phyloP scores from a whole-genome alignment of 1,140 invertebrate species.

The Brachionus calyciflorus region DNA sequence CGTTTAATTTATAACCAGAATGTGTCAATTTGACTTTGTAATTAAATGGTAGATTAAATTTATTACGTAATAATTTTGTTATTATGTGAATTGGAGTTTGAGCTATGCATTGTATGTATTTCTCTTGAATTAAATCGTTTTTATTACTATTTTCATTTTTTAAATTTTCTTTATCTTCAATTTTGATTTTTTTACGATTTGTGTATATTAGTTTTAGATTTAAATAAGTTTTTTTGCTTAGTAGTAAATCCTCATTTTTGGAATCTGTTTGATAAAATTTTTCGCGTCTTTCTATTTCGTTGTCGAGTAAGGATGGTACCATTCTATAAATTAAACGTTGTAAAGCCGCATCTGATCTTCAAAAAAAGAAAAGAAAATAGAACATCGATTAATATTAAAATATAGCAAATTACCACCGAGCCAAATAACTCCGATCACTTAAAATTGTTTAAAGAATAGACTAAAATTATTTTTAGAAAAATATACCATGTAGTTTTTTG shows the following conservation, averaged over 20 bases:
- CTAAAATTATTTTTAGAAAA: too few species aligned
- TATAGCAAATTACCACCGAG: too few species aligned
- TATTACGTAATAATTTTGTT: slow-evolving; percentile 18
- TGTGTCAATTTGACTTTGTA: slow-evolving; percentile 24
- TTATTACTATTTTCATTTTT: neutral
- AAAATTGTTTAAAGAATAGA: too few species aligned
- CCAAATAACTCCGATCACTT: too few species aligned
- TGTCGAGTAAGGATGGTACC: slow-evolving; percentile 9
- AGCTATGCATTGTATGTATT: slow-evolving; percentile 33
- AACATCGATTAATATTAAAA: too few species aligned
- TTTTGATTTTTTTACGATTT: neutral
- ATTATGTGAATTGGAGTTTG: neutral
- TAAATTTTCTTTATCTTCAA: slow-evolving; percentile 13
- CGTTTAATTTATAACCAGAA: neutral
- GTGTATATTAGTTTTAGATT: slow-evolving; percentile 10
- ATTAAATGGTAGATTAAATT: slow-evolving; percentile 19
- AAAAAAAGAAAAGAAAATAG: neutral
- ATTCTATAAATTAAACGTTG: slow-evolving; percentile 35
- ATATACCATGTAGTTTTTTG: too few species aligned
- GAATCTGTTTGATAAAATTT: neutral
- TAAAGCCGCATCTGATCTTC: neutral
- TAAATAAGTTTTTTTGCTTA: neutral
- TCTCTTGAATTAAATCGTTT: too few species aligned
- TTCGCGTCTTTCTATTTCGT: slow-evolving; percentile 29
- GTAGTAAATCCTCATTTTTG: neutral